Conservation (phyloP, 1,140 invertebrate genomes). For the Drosophila kurseongensis region DNA sequence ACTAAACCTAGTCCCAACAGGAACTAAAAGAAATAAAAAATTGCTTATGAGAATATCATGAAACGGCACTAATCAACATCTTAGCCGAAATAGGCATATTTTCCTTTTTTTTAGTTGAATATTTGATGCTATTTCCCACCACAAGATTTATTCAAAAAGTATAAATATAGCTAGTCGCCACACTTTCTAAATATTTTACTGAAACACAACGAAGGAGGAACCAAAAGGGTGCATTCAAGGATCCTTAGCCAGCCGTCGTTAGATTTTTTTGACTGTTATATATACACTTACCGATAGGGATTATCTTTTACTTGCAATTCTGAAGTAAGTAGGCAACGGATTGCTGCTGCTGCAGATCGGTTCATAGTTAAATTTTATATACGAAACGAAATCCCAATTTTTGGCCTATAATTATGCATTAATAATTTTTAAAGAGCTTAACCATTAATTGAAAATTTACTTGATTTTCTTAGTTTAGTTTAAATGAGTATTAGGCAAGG, state of each 20-base stretch:
- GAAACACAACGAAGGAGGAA: slow-evolving; percentile 32
- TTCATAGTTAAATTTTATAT: slow-evolving; percentile 67
- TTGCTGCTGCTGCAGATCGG: slow-evolving; percentile 53
- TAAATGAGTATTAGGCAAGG: slow-evolving; percentile 60
- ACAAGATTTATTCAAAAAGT: slow-evolving; percentile 16
- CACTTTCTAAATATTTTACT: slow-evolving; percentile 10
- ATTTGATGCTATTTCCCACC: slow-evolving; percentile 52
- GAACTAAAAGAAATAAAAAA: slow-evolving; percentile 62
- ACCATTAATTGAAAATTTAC: slow-evolving; percentile 34
- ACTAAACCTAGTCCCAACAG: slow-evolving; percentile 63
- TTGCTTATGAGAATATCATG: slow-evolving; percentile 11
- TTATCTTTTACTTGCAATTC: slow-evolving; percentile 47
- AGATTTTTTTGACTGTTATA: slow-evolving; percentile 56
- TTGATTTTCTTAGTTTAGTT: slow-evolving; percentile 62
- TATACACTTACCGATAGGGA: slow-evolving; percentile 31
- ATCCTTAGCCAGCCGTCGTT: slow-evolving; percentile 40
- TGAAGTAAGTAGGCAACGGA: slow-evolving; percentile 52
- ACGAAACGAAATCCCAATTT: slow-evolving; percentile 25
- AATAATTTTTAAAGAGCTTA: slow-evolving; percentile 71
- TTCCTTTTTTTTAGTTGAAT: slow-evolving; percentile 49
- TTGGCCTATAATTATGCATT: slow-evolving; percentile 38
- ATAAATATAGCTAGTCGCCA: slow-evolving; percentile 28
- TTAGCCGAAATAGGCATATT: slow-evolving; percentile 36
- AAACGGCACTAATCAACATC: slow-evolving; percentile 18
- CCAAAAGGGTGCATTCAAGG: slow-evolving; percentile 1